Evolutionary conservation across 2,113 vertebrate species (phyloP), one percentile per base, ranked within the genome.

Genomic region (Lamprologus ornatipinnis): DNA sequence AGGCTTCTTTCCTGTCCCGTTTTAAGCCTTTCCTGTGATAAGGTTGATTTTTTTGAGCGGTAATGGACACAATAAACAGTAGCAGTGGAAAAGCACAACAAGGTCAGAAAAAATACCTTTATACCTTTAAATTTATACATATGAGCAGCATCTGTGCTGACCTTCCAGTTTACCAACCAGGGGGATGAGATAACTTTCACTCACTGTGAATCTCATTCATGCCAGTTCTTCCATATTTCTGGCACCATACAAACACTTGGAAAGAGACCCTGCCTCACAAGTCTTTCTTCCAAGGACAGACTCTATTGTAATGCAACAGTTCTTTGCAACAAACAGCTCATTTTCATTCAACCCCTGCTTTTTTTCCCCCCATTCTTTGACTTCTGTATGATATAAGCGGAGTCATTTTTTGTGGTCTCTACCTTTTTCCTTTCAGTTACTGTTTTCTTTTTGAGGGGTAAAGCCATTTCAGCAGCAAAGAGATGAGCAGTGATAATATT

Each of bases 111-210:
- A 17, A 1, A 0, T 0, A 17, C 45, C 45, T 6, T 23, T 23
- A 42, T 70, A 73, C 40, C 21, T 73, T 68, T 68, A 47, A 85
- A 85, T 89, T 89, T 78, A 81, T 45, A 83, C 11, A 14, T 6
- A 45, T 28, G 68, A 47, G 40, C 40, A 28, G 81, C 60, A 68
- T 89, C 85, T 85, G 14, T 60, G 55, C 60, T 15, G 82, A 83
- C 78, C 79, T 70, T 37, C 28, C 31, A n/a, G 60, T 91, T 91
- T 89, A 90, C 85, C 86, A 91, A 89, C 47, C 54, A 54, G 35
- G 85, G 86, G 86, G 84, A 93, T 91, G 81, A 92, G 91, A 88
- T 92, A 87, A 93, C 84, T 89, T 93, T 92, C 91, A 89, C 42
- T 88, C 60, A 49, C 73, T 85, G 80, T 87, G 87, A 65, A 40